Base-by-base conservation (phyloP, 2,888 invertebrate genomes). In the Tanytarsus gracilentus region DNA sequence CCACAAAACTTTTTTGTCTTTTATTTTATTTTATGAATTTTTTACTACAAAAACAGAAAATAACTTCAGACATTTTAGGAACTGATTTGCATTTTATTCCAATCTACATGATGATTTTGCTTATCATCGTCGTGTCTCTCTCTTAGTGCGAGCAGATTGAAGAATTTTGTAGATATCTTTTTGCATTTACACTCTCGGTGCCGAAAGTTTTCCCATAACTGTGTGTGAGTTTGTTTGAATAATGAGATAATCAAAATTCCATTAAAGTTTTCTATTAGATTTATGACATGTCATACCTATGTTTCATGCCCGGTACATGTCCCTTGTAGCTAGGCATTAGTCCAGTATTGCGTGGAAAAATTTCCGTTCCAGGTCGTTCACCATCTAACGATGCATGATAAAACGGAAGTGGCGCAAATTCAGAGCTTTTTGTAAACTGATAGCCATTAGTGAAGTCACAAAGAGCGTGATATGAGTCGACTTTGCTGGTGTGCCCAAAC, bases 201-300 rank as follows among this genome's bases (percentile, higher is more conserved):
- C 85, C 88, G 69, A 79, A 88, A 0, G 88, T 88, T 69, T 83
- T 83, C 6, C 88, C 88, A 72, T 81, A 83, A 68, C 85, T 84
- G 67, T 16, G 16, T 36, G n/a, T n/a, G n/a, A n/a, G n/a, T n/a
- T n/a, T n/a, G 1, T 2, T 3, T n/a, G n/a, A 1, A 14, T 21
- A 75, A 69, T 50, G 62, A 64, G 61, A 62, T 8, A 29, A 36
- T 44, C 21, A 23, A 40, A 56, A 25, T 49, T 58, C 9, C 11
- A 11, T 16, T 39, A 18, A 51, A 26, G 36, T 40, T 44, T 55
- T 60, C 48, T 53, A 9, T 53, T 29, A 25, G 25, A 51, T 60
- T 48, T 51, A 33, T 11, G 23, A 9, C 44, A 53, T 48, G 4
- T n/a, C 25, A 69, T 69, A 84, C 83, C 85, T 82, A 72, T 84